phyloP scores from a whole-genome alignment of 1,140 invertebrate species.

The Coboldia fuscipes region DNA sequence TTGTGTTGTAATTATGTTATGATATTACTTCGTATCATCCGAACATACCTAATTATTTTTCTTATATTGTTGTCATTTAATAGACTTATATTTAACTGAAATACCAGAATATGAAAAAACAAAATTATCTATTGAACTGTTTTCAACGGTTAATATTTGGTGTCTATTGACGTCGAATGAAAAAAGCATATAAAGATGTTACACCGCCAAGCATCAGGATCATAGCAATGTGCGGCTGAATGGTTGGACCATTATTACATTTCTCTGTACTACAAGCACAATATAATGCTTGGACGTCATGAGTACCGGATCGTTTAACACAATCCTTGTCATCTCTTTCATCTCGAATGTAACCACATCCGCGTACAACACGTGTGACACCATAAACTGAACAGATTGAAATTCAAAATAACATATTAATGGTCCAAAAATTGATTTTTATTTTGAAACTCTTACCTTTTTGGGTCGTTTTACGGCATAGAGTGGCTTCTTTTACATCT shows the following conservation, averaged over 20 bases:
- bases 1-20: too few relatives aligned
- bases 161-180: too few relatives aligned
- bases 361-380: conserved; percentile 43
- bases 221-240: too few relatives aligned
- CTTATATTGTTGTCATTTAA: too few relatives aligned
- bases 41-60: too few relatives aligned
- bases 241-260: conserved; percentile 37
- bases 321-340: conserved; percentile 34
- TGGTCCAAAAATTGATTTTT: neutral
- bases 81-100: too few relatives aligned
- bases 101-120: too few relatives aligned
- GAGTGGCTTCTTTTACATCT: conserved; percentile 29
- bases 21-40: too few relatives aligned
- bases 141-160: too few relatives aligned
- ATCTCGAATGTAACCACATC: conserved; percentile 49
- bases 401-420: neutral
- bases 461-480: conserved; percentile 59
- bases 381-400: conserved; percentile 39
- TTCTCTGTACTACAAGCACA: conserved; percentile 51
- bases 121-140: too few relatives aligned
- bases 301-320: conserved; percentile 40
- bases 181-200: too few relatives aligned
- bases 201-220: too few relatives aligned
- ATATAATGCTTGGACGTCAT: conserved; percentile 47
- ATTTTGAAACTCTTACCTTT: conserved; percentile 28